Base-by-base conservation (phyloP, 1,140 invertebrate genomes). In the Zaprionus capensis region DNA sequence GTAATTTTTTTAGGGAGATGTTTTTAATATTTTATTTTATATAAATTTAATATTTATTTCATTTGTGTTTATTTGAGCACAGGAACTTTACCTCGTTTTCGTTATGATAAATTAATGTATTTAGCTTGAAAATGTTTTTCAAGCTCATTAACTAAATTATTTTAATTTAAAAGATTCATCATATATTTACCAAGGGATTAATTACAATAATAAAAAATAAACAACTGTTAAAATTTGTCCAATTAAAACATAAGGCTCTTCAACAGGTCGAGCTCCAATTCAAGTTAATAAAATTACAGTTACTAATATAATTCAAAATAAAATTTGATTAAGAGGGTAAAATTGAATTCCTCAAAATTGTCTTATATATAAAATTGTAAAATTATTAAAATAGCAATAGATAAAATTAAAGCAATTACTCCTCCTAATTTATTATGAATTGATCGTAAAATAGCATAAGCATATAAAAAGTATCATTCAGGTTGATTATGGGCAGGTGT, bases 401-500 rank as follows among this genome's bases (percentile, higher is more conserved):
- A n/a, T n/a, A n/a, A n/a, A n/a, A n/a, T n/a, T 26, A 5, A 26
- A 26, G n/a, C 26, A 26, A 26, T 26, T 26, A 26, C 26, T 1
- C 26, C 26, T 5, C 26, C 26, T 26, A n/a, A 26, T 26, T 26
- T 26, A 26, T 26, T 26, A 5, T n/a, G 26, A 0, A 26, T 26
- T 26, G 26, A 26, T 26, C 26, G 26, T 26, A 26, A 26, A 26
- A 26, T 26, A 26, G 26, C 26, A 26, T 26, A 26, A 5, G 95
- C 95, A 94, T 96, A 96, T 94, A 96, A 93, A 92, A 96, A 96
- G 92, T 96, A 96, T 94, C 95, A 96, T 94, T 96, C 95, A 70
- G 95, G 95, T 94, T 96, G 94, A 94, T 96, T 96, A 93, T 96
- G 95, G 53, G 94, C 78, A 2, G 95, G 95, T 0, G 95, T 96